phyloP scores from a whole-genome alignment of 2,113 vertebrate species.

The Castor canadensis region DNA sequence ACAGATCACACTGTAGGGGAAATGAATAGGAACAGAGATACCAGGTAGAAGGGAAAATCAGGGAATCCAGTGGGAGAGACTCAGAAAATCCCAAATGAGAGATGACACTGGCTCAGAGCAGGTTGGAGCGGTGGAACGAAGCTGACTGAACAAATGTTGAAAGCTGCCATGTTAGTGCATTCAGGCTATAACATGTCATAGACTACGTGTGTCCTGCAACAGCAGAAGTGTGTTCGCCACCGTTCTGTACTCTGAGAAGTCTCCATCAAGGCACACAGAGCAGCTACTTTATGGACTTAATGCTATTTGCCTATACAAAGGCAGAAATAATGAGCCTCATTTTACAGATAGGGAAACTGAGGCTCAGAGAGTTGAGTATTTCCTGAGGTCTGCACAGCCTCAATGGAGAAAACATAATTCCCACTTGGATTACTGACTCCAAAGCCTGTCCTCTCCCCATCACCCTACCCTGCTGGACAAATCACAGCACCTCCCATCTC shows the following conservation, averaged over 20 bases:
- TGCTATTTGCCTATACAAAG: rapidly evolving
- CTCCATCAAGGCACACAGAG: neutral
- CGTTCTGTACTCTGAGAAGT: too few species aligned
- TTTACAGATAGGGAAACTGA: neutral
- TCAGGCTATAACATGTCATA: neutral
- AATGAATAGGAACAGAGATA: too few species aligned
- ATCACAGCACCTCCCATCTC: neutral
- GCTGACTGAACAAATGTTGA: neutral
- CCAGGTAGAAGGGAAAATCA: too few species aligned
- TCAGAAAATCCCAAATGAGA: neutral
- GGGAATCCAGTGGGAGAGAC: rapidly evolving
- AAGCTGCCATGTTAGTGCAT: neutral
- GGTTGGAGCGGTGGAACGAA: rapidly evolving
- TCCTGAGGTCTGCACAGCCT: neutral
- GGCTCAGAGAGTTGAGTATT: neutral
- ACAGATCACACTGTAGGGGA: neutral
- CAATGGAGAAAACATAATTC: rapidly evolving
- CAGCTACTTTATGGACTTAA: rapidly evolving
- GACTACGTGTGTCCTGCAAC: too few species aligned
- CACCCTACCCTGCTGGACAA: rapidly evolving
- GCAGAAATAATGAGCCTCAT: rapidly evolving
- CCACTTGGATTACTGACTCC: rapidly evolving
- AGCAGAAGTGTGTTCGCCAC: too few species aligned
- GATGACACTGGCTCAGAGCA: too few species aligned
- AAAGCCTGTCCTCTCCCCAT: rapidly evolving